A percentile compares a stretch with the other conserved stretches of the same genome.
phyloP scores from a whole-genome alignment of 2,113 vertebrate species.

The Paralichthys olivaceus region DNA sequence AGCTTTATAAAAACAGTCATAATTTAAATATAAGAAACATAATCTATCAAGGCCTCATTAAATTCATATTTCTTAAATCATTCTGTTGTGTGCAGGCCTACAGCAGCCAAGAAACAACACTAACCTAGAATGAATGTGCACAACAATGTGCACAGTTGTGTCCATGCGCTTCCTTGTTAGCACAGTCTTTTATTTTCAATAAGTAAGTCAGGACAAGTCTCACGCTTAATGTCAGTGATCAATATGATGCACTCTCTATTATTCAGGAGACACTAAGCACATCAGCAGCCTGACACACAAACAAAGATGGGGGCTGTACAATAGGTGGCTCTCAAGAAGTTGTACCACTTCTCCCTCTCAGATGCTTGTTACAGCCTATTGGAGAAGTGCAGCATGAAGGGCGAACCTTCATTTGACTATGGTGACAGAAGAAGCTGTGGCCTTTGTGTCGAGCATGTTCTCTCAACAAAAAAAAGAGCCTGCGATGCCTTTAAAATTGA shows the following conservation, averaged over 20 bases:
- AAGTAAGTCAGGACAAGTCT: slow-evolving; percentile 33
- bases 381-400: slow-evolving; percentile 36
- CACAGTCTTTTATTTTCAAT: slow-evolving; percentile 18
- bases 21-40: background rate
- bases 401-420: slow-evolving; percentile 42
- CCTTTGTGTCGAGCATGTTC: slow-evolving; percentile 56
- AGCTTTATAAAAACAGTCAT: background rate
- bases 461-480: slow-evolving; percentile 13
- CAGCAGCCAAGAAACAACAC: too few species aligned
- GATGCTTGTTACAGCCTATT: slow-evolving; percentile 49
- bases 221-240: slow-evolving; percentile 41
- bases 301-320: slow-evolving; percentile 3
- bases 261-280: too few species aligned
- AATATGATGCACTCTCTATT: slow-evolving; percentile 26
- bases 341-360: slow-evolving; percentile 12
- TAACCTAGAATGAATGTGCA: too few species aligned
- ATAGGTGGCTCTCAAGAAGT: slow-evolving; percentile 43
- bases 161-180: too few species aligned
- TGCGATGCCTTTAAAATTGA: slow-evolving; percentile 77
- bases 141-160: too few species aligned
- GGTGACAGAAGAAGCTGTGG: slow-evolving; percentile 43
- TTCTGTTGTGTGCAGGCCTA: background rate
- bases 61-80: too few species aligned
- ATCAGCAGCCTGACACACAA: too few species aligned
- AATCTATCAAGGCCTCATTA: too few species aligned